phyloP scores from a whole-genome alignment of 2,888 invertebrate genomes.

The Venusia cambrica region DNA sequence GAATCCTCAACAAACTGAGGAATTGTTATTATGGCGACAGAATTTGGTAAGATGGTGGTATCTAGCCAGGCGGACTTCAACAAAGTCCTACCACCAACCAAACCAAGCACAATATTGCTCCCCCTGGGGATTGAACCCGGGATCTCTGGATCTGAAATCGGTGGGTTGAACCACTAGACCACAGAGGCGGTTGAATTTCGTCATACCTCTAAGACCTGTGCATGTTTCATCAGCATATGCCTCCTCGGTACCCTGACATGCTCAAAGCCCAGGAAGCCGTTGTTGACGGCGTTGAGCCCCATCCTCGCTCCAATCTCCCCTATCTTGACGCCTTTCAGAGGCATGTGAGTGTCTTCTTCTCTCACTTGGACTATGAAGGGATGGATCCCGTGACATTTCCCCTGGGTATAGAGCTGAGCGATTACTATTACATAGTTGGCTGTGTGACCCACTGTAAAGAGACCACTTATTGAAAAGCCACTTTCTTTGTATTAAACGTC shows the following conservation, averaged over 20 bases:
- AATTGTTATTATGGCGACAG: no score
- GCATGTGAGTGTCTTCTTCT: conserved; percentile 92
- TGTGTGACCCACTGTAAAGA: conserved; percentile 92
- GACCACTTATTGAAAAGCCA: no score
- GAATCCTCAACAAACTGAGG: no score
- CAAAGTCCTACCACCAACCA: no score
- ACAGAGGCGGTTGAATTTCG: no score
- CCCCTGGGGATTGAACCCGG: no score
- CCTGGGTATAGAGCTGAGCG: conserved; percentile 92
- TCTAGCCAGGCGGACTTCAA: no score
- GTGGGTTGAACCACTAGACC: no score
- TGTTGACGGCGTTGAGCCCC: conserved; percentile 93
- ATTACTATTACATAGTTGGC: conserved; percentile 95
- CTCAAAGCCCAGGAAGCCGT: conserved; percentile 94
- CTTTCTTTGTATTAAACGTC: no score
- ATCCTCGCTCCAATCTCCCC: conserved; percentile 97
- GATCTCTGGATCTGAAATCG: no score
- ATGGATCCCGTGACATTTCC: conserved; percentile 92
- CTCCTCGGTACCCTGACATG: conserved; percentile 92
- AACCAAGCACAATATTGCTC: no score
- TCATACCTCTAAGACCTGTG: conserved; percentile 85
- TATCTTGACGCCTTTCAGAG: conserved; percentile 91
- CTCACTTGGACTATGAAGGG: conserved; percentile 95
- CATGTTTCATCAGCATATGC: conserved; percentile 96
- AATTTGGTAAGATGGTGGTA: no score